Evolutionary conservation across 2,797 vertebrate species (phyloP).

Genomic region (Anguilla megastoma): DNA sequence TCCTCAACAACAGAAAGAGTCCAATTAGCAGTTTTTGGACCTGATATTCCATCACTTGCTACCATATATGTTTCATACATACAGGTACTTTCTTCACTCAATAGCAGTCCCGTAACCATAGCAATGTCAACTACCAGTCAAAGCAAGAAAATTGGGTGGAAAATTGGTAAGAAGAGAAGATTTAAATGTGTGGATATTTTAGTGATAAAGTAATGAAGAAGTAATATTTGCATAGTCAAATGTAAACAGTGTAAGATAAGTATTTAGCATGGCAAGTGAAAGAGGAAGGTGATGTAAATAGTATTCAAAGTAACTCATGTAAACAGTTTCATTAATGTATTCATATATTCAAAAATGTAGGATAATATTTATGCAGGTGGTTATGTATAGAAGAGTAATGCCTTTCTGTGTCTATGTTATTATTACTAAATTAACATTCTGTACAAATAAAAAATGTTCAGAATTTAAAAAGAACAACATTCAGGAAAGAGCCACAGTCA

Average conservation of each 20-base stretch:
- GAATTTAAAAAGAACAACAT: not conserved
- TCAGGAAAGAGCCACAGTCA: not conserved
- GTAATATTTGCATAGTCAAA: not conserved
- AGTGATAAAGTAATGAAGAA: not conserved
- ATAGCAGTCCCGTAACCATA: not conserved
- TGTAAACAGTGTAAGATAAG: not conserved
- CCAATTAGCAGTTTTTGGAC: not conserved
- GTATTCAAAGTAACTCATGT: not conserved
- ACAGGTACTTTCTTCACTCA: not conserved
- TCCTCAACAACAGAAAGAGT: not conserved
- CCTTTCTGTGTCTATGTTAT: not conserved
- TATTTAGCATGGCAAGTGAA: not conserved
- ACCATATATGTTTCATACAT: not conserved
- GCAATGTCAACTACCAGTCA: not conserved
- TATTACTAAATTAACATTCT: not conserved
- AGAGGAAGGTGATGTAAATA: not conserved
- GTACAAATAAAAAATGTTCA: slow-evolving; percentile 17
- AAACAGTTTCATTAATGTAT: not conserved
- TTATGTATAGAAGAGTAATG: not conserved
- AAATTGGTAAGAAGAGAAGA: not conserved
- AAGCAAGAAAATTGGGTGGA: not conserved
- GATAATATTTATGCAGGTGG: not conserved
- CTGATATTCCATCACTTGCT: not conserved
- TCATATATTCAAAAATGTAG: not conserved
- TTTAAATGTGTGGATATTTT: not conserved